Base-by-base conservation (phyloP, 1,140 invertebrate genomes). In the Lasioglossum albipes region DNA sequence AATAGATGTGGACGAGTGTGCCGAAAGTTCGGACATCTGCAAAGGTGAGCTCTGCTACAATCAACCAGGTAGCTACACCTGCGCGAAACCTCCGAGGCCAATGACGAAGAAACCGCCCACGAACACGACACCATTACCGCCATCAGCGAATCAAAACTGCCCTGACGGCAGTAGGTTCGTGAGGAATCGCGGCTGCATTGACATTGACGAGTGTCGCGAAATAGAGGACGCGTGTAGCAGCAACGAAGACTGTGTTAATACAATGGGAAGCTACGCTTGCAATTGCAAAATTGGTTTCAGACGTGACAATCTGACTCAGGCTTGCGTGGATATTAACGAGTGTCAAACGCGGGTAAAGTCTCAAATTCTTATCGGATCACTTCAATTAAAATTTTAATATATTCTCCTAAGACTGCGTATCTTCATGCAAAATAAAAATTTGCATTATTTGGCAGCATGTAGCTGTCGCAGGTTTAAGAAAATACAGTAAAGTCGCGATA, bases 131-230 rank as follows among this genome's bases (percentile, higher is more conserved):
- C 18, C 86, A 7, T n/a, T 79, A 31, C 61, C 84, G 16, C 36
- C 45, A 13, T 27, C 81, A 0, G 12, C 81, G 5, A 81, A 70
- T 18, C 45, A 87, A 18, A 86, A 82, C 10, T 91, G 87, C 70
- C 6, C 45, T 0, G 13, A 71, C 49, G 89, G 91, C 13, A 83
- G 83, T 2, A 93, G 81, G 75, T 89, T 83, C 18, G 78, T 89
- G 20, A 84, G 84, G 76, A 91, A 89, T 84, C 93, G 92, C 78
- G 92, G 94, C 0, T 95, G 95, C 90, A 81, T 92, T 85, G 96
- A 97, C 85, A 92, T 96, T 42, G 94, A 97, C 88, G 96, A 97
- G 87, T 97, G 96, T 88, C 89, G 90, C 66, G 89, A 94, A 64
- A 89, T 93, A 36, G 90, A 91, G 36, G 94, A 94, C 6, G 83